Evolutionary conservation across 1,140 invertebrate genomes (phyloP), one percentile per base, ranked within the genome.

Genomic region (Acromyrmex heyeri): DNA sequence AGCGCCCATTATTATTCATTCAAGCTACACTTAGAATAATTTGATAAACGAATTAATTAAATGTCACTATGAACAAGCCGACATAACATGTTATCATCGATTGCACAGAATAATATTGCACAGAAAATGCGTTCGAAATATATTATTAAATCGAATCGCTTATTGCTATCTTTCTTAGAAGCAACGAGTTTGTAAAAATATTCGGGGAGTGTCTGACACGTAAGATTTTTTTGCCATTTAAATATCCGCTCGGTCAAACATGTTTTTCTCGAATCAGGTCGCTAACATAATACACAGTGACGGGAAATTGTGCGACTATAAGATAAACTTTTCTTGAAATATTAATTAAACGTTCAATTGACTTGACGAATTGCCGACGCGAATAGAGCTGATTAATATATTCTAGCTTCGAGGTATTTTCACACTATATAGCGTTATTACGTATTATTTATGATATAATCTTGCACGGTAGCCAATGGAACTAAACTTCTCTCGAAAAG

Each of bases 21-120:
- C 73, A 55, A 78, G 30, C 8, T 30, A n/a, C 12, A 27, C 53
- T 73, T 73, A 55, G 73, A 85, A 65, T 78, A 85, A 85, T 78
- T 85, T 16, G 61, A 78, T 85, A 85, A 85, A 85, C 82, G 61
- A 78, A 55, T 85, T 62, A 85, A 85, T 85, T 85, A 85, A 85
- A 65, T 67, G 62, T 55, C 73, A n/a, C 38, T 16, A 16, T 27
- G 72, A 50, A 44, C 65, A 65, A 67, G 73, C 30, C 12, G 50
- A 8, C 18, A 30, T 65, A 85, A 78, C 48, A 2, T 77, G 70
- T 85, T 85, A 85, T 85, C 59, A 78, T 85, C 61, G 61, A 65
- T 64, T 30, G 53, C 82, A 48, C 48, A 16, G 48, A 14, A 65
- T 62, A 85, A 78, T 21, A 24, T 85, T 73, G 53, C 21, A 21